Base-by-base conservation (phyloP, 2,888 invertebrate genomes). In the Loripinus fragilis region DNA sequence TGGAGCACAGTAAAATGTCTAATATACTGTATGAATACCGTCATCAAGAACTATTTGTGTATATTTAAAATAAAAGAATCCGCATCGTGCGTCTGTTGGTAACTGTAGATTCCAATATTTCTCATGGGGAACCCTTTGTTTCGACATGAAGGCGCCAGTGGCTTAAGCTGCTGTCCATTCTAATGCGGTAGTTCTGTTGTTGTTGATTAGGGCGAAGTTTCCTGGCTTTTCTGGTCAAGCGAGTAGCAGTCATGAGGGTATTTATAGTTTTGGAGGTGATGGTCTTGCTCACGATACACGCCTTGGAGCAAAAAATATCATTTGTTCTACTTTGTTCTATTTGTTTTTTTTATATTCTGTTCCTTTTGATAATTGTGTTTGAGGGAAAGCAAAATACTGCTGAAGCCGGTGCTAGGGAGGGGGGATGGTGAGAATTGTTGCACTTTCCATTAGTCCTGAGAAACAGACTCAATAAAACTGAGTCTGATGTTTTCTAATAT, bases 1-100 rank as follows among this genome's bases (percentile, higher is more conserved):
- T n/a, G 5, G 78, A 74, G 65, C 74, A 78, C 25, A 78, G 42
- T 8, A 41, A 30, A 33, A 74, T 71, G 30, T 71, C 74, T 28
- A 74, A 38, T 15, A 74, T 70, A 67, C 66, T 10, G 78, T 78
- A 23, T 71, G 41, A 35, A 78, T 67, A 2, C 74, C 74, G 35
- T 74, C 74, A 30, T 78, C 64, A 10, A 78, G 65, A 35, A 78
- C 78, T 25, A 30, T 23, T 15, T 71, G n/a, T 30, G 74, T 78
- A 41, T 74, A 74, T 48, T 74, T 74, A 71, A 78, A 74, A 50
- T 78, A 78, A 2, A 74, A 78, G 35, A 78, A 74, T 20, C 74
- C 74, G 3, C 67, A 48, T 28, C 74, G n/a, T n/a, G 33, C 10
- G 41, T 60, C 55, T 78, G 78, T 2, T 50, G n/a, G 71, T 78